Evolutionary conservation across 2,888 invertebrate species (phyloP), one percentile per base, ranked within the genome.

Genomic region (Crioceris asparagi): DNA sequence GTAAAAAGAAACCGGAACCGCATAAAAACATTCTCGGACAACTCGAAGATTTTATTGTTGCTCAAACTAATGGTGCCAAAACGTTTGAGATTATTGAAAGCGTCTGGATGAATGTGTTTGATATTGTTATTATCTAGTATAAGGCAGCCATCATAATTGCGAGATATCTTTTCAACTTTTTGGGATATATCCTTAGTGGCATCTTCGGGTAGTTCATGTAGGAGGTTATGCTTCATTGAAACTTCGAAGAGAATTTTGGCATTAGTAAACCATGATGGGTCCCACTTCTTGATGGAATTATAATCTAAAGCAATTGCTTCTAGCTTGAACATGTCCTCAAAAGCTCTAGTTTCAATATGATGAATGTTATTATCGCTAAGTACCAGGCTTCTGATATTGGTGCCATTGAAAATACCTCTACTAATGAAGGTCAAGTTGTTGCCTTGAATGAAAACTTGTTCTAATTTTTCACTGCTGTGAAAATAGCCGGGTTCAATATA

Each of bases 401-500:
- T 48, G 3, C 44, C 41, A 19, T 40, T 45, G 25, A 48, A 48
- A 4, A 48, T 40, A 10, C 48, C 48, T 19, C 17, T 31, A 1
- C 16, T 29, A 3, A 46, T 40, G 7, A 17, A 29, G 29, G 30
- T 39, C 17, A 45, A 30, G 15, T 43, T 41, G 17, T 46, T 48
- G 10, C 32, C 35, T 21, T 41, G 43, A 19, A 48, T 45, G 15
- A 37, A 29, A 1, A 42, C 46, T 17, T 48, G 43, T 15, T 39
- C 43, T 4, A 41, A 14, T n/a, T n/a, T n/a, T 12, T 34, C 33
- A 30, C 35, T 32, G 25, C 44, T 42, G 16, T 40, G 29, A 32
- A 45, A 48, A 11, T 32, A 45, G n/a, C 47, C 46, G 18, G 48
- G 48, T 29, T 50, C 47, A 12, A 50, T 46, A 17, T 46, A 50